A percentile compares a stretch with the other conserved stretches of the same genome.
Conservation (phyloP, 2,113 vertebrate genomes). For the Paratilapia polleni region DNA sequence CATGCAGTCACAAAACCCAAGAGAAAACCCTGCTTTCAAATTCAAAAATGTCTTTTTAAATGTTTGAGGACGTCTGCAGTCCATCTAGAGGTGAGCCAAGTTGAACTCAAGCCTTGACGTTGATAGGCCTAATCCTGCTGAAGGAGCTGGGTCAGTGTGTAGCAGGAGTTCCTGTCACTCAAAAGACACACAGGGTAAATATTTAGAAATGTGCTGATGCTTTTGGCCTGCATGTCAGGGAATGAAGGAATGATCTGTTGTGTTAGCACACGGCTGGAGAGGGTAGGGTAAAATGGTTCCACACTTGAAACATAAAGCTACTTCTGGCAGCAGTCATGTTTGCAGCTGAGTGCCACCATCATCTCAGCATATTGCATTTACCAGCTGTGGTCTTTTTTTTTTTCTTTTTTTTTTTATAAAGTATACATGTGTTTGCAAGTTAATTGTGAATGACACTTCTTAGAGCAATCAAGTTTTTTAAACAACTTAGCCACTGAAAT, state of each 20-base stretch:
- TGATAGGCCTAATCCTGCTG: slow-evolving; percentile 58
- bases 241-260: slow-evolving; percentile 35
- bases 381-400: background rate
- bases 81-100: slow-evolving; percentile 21
- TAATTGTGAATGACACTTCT: slow-evolving; percentile 7
- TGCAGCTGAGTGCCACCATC: slow-evolving; percentile 5
- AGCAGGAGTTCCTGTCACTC: slow-evolving; percentile 77
- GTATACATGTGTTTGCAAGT: background rate
- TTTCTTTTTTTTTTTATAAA: background rate
- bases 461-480: slow-evolving; percentile 29
- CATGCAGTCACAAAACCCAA: slow-evolving; percentile 5
- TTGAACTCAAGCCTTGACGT: slow-evolving; percentile 66
- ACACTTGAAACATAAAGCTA: slow-evolving; percentile 19
- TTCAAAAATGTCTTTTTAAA: background rate
- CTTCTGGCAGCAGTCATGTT: slow-evolving; percentile 19
- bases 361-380: slow-evolving; percentile 1
- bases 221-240: slow-evolving; percentile 35
- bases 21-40: slow-evolving; percentile 2
- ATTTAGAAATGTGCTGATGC: slow-evolving; percentile 73
- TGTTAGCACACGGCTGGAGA: slow-evolving; percentile 12
- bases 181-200: slow-evolving; percentile 54
- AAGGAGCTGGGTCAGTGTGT: slow-evolving; percentile 62
- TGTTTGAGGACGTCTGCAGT: slow-evolving; percentile 30
- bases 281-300: slow-evolving; percentile 12
- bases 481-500: slow-evolving; percentile 21